Conservation (phyloP, 2,888 invertebrate species). For the Frankliniella fusca region DNA sequence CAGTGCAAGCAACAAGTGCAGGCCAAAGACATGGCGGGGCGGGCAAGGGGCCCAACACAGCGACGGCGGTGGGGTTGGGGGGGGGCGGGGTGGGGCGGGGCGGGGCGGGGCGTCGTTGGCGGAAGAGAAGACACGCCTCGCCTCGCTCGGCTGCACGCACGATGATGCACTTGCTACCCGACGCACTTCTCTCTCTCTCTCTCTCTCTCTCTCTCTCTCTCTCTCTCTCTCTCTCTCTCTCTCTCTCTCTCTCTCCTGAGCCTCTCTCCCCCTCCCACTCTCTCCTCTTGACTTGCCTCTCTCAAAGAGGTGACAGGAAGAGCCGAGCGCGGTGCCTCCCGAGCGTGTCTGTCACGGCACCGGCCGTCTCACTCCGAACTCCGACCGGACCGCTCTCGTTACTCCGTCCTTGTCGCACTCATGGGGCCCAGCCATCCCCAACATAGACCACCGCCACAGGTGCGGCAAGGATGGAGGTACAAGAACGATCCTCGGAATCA, state of each 20-base stretch:
- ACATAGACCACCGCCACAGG: too few relatives aligned
- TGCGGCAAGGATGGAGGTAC: too few relatives aligned
- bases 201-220: neutral
- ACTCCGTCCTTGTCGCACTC: too few relatives aligned
- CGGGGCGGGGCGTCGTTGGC: slow-evolving; percentile 6
- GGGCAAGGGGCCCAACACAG: neutral
- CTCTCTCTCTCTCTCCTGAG: neutral
- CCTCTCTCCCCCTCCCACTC: neutral
- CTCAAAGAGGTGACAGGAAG: neutral
- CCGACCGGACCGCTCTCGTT: too few relatives aligned
- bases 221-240: neutral
- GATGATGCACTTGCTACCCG: slow-evolving; percentile 24
- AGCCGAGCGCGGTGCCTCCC: too few relatives aligned
- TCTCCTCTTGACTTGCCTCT: neutral
- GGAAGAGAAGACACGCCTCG: slow-evolving; percentile 23
- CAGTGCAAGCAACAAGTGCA: slow-evolving; percentile 26
- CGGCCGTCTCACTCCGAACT: too few relatives aligned
- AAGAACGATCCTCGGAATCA: too few relatives aligned
- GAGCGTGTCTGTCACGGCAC: too few relatives aligned
- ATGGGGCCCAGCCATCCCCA: too few relatives aligned
- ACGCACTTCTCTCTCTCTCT: neutral
- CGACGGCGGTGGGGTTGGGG: neutral
- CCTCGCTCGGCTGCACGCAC: slow-evolving; percentile 6
- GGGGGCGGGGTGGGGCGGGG: neutral
- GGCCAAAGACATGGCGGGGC: neutral